Conservation (phyloP, 1,140 invertebrate genomes). For the Zaprionus lachaisei region DNA sequence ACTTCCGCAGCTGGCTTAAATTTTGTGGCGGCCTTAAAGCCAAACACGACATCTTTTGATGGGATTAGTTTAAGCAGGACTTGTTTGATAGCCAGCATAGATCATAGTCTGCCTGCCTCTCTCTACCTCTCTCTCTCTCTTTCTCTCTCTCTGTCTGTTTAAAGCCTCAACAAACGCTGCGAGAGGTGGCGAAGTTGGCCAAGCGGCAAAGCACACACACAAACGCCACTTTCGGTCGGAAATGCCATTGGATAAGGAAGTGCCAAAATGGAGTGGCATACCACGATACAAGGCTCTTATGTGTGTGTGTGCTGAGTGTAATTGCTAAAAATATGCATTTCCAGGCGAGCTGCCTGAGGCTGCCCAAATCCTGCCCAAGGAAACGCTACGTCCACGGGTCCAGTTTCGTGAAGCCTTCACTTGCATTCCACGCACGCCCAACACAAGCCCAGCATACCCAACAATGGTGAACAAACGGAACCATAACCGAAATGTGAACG, state of each 20-base stretch:
- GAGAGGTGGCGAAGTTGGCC: background rate
- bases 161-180: background rate
- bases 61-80: background rate
- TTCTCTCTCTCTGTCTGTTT: background rate
- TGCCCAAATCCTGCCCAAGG: background rate
- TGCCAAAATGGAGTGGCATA: slow-evolving; percentile 12
- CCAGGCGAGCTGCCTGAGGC: background rate
- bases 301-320: slow-evolving; percentile 16
- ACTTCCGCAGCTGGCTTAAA: background rate
- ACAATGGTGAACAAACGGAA: slow-evolving; percentile 25
- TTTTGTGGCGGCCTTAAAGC: slow-evolving; percentile 2
- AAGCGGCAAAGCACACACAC: background rate
- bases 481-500: slow-evolving; percentile 12
- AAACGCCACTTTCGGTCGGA: slow-evolving; percentile 6
- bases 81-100: background rate
- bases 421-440: background rate
- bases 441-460: background rate
- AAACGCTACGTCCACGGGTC: background rate
- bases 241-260: slow-evolving; percentile 16
- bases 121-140: background rate
- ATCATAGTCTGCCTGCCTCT: background rate
- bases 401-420: background rate
- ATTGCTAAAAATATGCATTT: slow-evolving; percentile 41
- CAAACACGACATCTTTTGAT: background rate
- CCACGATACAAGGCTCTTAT: background rate